These are phyloP conservation scores for Microhierax caerulescens DNA, from an alignment of 2,797 vertebrate genomes.

Conservation along the genomic window DNA sequence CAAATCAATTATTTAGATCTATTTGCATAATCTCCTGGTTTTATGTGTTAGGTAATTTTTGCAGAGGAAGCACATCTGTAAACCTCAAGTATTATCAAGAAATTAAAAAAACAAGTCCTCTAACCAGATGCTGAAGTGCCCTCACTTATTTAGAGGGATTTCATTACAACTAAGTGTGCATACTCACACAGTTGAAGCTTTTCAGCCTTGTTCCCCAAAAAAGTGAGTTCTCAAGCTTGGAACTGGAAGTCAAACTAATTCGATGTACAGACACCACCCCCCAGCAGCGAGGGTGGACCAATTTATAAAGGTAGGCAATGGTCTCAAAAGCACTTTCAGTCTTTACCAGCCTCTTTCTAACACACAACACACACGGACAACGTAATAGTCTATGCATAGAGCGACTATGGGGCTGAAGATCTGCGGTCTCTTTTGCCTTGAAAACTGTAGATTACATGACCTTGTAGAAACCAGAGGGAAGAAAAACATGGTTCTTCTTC, in stretches of 20 bases:
- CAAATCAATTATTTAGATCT: background rate
- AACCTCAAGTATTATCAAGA: background rate
- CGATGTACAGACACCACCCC: background rate
- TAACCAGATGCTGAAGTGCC: background rate
- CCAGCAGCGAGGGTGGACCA: background rate
- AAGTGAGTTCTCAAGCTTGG: background rate
- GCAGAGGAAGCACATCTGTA: background rate
- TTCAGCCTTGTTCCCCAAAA: background rate
- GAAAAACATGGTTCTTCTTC: background rate
- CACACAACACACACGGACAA: background rate
- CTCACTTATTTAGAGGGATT: background rate
- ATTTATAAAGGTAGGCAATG: background rate
- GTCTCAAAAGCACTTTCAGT: background rate
- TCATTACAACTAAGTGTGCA: background rate
- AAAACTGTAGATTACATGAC: background rate
- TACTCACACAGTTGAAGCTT: background rate
- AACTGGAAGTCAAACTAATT: background rate
- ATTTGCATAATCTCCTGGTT: background rate
- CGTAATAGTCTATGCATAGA: fast-evolving
- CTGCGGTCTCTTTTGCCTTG: background rate
- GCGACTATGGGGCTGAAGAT: background rate
- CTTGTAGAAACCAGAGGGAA: background rate
- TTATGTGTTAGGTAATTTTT: background rate
- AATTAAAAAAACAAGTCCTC: background rate
- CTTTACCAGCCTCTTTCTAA: background rate